Evolutionary conservation across 2,888 invertebrate genomes (phyloP).

Genomic region (Apantesis nais): DNA sequence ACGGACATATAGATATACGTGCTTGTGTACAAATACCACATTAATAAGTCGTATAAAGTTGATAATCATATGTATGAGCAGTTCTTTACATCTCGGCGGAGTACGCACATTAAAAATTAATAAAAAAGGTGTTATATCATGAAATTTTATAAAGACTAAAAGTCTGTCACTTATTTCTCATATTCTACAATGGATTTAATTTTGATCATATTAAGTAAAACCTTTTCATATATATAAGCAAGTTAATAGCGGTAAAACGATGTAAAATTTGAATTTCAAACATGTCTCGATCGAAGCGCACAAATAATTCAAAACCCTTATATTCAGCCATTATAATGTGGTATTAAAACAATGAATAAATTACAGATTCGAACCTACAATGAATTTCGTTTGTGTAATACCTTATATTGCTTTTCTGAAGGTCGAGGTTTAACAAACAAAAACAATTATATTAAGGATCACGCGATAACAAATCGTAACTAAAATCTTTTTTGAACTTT

Average conservation of each 20-base stretch:
- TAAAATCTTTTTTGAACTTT: neutral
- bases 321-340: conserved; percentile 26
- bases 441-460: neutral
- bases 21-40: too few relatives aligned
- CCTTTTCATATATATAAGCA: conserved; percentile 31
- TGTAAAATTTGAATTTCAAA: conserved; percentile 50
- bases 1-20: too few relatives aligned
- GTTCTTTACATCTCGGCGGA: too few relatives aligned
- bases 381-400: conserved; percentile 32
- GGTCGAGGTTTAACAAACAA: neutral
- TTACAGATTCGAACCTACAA: conserved; percentile 31
- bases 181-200: neutral
- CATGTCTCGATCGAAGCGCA: conserved; percentile 29
- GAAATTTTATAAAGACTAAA: neutral
- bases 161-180: neutral
- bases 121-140: too few relatives aligned
- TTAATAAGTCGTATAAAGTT: too few relatives aligned
- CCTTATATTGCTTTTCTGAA: neutral
- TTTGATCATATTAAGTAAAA: neutral
- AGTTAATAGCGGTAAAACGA: conserved; percentile 37
- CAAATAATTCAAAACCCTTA: conserved; percentile 33
- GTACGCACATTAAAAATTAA: too few relatives aligned
- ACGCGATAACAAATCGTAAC: neutral
- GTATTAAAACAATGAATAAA: conserved; percentile 52
- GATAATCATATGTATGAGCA: too few relatives aligned